Evolutionary conservation across 1,140 invertebrate genomes (phyloP), one percentile per base, ranked within the genome.

Genomic region (Trichoplusia ni): DNA sequence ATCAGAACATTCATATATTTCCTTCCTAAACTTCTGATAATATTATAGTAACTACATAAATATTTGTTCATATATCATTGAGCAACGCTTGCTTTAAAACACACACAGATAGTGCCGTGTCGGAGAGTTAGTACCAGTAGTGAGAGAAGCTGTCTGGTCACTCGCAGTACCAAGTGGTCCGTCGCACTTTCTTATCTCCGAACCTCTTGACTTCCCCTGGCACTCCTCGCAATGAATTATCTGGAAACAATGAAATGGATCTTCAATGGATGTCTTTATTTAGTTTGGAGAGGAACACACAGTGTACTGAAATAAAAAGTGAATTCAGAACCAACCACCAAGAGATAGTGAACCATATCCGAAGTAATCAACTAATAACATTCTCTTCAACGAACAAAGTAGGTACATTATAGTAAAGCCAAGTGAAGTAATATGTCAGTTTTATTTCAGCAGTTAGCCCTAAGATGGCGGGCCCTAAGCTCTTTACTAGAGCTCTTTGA

Each of bases 121-220:
- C 14, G 27, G 54, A 25, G 21, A 31, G 4, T 25, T 23, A 29
- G 25, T 58, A 38, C 38, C 42, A 40, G 33, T 35, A 13, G n/a
- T 18, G 13, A 35, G 23, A 14, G 19, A 8, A 31, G 33, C n/a
- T 31, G 8, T 4, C 5, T 44, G 23, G 49, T 90, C 85, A 90
- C 79, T 90, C 88, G 63, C 84, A 90, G 46, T 90, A 90, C 88
- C 88, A 90, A 25, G 88, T 90, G 0, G 88, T 90, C 68, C 88
- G 72, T 63, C 88, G 73, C 4, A 73, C 19, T 76, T 81, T 86
- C 71, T 89, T 89, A 33, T 89, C 86, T 18, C 74, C 71, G 7
- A 69, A 70, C 13, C 85, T 56, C 11, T 83, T 73, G 16, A 89
- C 86, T 69, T 90, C 88, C 8, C 88, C 88, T 2, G 88, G 86